Evolutionary conservation across 2,113 vertebrate genomes (phyloP).

Genomic region (Alces alces): DNA sequence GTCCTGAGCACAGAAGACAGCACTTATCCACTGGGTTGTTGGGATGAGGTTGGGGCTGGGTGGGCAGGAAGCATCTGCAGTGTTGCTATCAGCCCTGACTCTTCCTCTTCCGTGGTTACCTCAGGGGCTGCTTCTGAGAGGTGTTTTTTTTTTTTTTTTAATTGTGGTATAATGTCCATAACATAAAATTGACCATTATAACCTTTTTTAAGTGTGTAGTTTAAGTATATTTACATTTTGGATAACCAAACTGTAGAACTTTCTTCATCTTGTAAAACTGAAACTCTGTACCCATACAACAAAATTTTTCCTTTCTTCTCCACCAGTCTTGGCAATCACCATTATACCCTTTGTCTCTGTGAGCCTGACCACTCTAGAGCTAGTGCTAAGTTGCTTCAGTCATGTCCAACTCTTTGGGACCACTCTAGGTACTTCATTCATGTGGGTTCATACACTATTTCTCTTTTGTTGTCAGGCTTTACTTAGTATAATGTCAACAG

Average conservation of each 20-base stretch:
- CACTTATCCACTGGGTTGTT: too few species aligned
- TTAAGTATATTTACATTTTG: not conserved
- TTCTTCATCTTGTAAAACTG: not conserved
- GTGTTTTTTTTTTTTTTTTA: too few species aligned
- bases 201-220: not conserved
- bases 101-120: too few species aligned
- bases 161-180: too few species aligned
- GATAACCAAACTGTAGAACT: not conserved
- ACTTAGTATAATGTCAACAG: not conserved
- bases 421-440: not conserved
- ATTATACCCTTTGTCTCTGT: not conserved
- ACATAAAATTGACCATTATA: too few species aligned
- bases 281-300: not conserved
- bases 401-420: not conserved
- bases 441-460: not conserved
- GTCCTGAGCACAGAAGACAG: not conserved
- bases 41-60: too few species aligned
- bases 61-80: too few species aligned
- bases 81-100: too few species aligned
- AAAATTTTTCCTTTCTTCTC: not conserved
- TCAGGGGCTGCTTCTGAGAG: too few species aligned
- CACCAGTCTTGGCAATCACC: too few species aligned
- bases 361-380: not conserved
- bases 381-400: not conserved
- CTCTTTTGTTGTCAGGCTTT: not conserved